Evolutionary conservation across 2,888 invertebrate species (phyloP), one percentile per base, ranked within the genome.

Genomic region (Scaptomyza flava): DNA sequence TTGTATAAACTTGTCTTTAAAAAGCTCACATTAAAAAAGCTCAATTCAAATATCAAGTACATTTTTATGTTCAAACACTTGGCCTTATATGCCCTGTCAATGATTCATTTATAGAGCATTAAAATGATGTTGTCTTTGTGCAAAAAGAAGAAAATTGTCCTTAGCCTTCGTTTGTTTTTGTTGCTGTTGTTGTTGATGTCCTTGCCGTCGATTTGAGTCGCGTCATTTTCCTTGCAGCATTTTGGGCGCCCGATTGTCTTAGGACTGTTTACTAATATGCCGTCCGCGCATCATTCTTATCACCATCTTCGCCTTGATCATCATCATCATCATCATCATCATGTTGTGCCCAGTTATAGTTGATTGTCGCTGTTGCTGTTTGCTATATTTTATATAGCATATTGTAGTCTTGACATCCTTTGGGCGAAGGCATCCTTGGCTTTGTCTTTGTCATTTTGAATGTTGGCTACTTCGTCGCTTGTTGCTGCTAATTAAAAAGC

Each of bases 401-500:
- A 36, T 17, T 36, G 3, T 3, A 14, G 36, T 46, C 53, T 33
- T 58, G 54, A 43, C 52, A 56, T 74, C 60, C 59, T 67, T 66
- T 61, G 50, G 64, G 2, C 45, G n/a, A 43, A 53, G 56, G 48
- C 41, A 57, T 68, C 56, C 67, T 58, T 76, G 27, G 66, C 57
- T 68, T 54, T 68, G 61, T 43, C 70, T 72, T 72, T 79, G 74
- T 78, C 45, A 50, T 57, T 48, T 53, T 33, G 42, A 48, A 58
- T 77, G 54, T 42, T 68, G 63, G 14, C 46, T 6, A 30, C 47
- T 57, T 62, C 48, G 56, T 57, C 67, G 81, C 79, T 77, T 74
- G 74, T 74, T 79, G 79, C 75, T 69, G 83, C 86, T 82, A 82
- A 82, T 82, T 82, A 82, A 82, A 85, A 80, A 73, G 73, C 73